Conservation (phyloP, 2,888 invertebrate genomes). For the Periphyllus acericola region DNA sequence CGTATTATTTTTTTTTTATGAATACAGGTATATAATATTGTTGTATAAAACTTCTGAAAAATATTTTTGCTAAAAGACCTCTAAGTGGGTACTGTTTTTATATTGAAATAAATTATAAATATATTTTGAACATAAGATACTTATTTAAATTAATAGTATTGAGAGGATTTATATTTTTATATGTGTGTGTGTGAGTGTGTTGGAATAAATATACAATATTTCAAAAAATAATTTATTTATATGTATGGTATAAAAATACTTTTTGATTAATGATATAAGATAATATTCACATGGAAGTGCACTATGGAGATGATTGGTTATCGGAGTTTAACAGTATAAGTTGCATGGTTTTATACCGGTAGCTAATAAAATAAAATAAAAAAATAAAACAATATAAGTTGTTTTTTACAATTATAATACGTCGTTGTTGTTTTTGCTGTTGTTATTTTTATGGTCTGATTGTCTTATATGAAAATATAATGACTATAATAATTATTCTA, state of each 20-base stretch:
- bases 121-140: not conserved
- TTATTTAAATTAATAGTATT: no score
- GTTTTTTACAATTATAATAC: no score
- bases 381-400: no score
- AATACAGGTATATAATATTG: not conserved
- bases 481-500: no score
- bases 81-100: not conserved
- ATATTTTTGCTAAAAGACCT: not conserved
- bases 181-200: not conserved
- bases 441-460: no score
- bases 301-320: not conserved
- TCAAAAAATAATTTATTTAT: not conserved
- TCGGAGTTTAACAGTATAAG: no score
- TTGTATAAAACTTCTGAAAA: not conserved
- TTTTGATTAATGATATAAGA: not conserved
- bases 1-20: conserved; percentile 12
- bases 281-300: not conserved
- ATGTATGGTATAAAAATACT: not conserved
- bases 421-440: no score
- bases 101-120: not conserved
- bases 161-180: not conserved
- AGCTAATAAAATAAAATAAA: no score
- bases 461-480: no score
- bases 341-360: no score
- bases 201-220: not conserved